Conservation (phyloP, 2,888 invertebrate species). For the Tetranychus piercei region DNA sequence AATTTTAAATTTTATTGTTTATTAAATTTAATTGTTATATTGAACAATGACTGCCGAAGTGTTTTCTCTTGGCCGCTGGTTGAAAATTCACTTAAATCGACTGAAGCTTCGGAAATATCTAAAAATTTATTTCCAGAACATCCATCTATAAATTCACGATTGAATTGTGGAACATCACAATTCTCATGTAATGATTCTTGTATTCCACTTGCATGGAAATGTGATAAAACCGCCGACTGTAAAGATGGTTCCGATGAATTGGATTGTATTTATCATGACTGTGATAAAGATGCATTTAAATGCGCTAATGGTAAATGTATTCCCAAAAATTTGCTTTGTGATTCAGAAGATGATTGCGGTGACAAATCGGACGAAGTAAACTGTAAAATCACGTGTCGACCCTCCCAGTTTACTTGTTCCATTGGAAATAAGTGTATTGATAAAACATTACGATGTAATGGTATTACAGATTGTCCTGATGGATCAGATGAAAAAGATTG, state of each 20-base stretch:
- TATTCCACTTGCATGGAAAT: slow-evolving; percentile 14
- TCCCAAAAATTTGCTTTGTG: slow-evolving; percentile 34
- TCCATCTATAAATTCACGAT: neutral
- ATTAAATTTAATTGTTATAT: too few relatives aligned
- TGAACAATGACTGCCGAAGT: too few relatives aligned
- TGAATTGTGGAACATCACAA: slow-evolving; percentile 11
- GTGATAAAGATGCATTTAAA: slow-evolving; percentile 23
- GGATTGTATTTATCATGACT: slow-evolving; percentile 11
- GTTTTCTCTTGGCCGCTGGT: too few relatives aligned
- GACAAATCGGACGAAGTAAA: slow-evolving; percentile 68
- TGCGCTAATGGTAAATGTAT: slow-evolving; percentile 30
- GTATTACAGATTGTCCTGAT: neutral
- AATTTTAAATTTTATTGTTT: too few relatives aligned
- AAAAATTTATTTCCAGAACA: too few relatives aligned
- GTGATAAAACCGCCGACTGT: slow-evolving; percentile 20
- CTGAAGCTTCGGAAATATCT: too few relatives aligned
- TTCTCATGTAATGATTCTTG: slow-evolving; percentile 14
- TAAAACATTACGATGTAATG: neutral
- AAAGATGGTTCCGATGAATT: slow-evolving; percentile 18
- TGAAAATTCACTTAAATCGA: too few relatives aligned
- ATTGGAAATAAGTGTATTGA: neutral
- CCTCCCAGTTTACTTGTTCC: slow-evolving; percentile 10
- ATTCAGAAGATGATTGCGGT: slow-evolving; percentile 52
- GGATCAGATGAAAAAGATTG: neutral
- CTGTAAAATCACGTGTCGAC: slow-evolving; percentile 9